phyloP scores from a whole-genome alignment of 2,113 vertebrate genomes.

The Campylorhamphus procurvoides region DNA sequence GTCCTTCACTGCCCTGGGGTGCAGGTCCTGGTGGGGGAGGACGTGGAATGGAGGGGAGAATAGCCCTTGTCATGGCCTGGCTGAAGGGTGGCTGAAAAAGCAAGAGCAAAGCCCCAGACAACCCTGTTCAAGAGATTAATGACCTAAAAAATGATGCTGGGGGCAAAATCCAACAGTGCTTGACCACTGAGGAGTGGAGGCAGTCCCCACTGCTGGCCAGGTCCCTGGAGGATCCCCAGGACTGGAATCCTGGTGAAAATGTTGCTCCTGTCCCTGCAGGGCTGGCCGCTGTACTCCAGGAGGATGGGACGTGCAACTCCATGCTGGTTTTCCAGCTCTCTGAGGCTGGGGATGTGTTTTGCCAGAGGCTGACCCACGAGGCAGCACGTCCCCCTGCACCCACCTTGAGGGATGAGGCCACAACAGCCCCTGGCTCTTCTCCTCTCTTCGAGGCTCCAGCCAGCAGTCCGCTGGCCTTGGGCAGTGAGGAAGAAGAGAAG shows the following conservation, averaged over 20 bases:
- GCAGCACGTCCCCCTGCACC: fast-evolving
- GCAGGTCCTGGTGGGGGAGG: not conserved
- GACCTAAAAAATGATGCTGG: fast-evolving
- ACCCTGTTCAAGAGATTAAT: not conserved
- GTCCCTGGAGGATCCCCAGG: not conserved
- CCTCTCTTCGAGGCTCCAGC: not conserved
- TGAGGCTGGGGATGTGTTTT: conserved; percentile 85
- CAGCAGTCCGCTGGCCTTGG: not conserved
- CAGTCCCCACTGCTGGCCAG: not conserved
- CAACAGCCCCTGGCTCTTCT: not conserved
- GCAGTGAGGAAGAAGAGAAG: not conserved
- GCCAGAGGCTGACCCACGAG: conserved; percentile 72
- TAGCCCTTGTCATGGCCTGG: fast-evolving
- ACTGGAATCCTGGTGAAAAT: fast-evolving
- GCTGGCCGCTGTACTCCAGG: conserved; percentile 57
- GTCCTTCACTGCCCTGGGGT: not conserved
- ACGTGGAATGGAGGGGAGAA: not conserved
- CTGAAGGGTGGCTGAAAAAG: not conserved
- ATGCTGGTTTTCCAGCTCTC: conserved; percentile 85
- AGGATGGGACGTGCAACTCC: not conserved
- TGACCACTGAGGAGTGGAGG: fast-evolving
- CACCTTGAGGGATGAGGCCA: fast-evolving
- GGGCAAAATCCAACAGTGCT: not conserved
- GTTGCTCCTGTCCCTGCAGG: conserved; percentile 37
- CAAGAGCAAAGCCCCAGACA: not conserved